These are phyloP conservation scores for Epicampocera succincta DNA, from an alignment of 2,888 invertebrate species.

Conservation along the genomic window DNA sequence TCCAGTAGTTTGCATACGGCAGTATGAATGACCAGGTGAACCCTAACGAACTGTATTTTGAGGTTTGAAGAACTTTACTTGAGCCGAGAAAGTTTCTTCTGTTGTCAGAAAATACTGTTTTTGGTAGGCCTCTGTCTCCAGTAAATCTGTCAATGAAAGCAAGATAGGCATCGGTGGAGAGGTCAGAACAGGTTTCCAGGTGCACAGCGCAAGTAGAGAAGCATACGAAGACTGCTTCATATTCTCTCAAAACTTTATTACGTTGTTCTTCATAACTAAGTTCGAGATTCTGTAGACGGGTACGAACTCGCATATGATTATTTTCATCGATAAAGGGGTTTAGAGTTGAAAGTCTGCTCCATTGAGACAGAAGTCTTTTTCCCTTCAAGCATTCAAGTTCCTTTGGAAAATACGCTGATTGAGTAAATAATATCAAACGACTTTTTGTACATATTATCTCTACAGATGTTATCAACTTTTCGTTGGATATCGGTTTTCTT, in stretches of 20 bases:
- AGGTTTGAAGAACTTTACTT: background rate
- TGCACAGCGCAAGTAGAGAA: background rate
- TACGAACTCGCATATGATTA: too few species aligned
- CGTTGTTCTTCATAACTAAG: too few species aligned
- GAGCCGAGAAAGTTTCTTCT: background rate
- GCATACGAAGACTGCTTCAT: background rate
- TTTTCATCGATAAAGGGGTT: too few species aligned
- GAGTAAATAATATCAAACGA: too few species aligned
- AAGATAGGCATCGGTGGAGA: background rate
- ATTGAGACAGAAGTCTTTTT: too few species aligned
- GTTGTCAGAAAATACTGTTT: conserved; percentile 4
- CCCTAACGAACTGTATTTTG: background rate
- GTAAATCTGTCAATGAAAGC: background rate
- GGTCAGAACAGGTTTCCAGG: conserved; percentile 7
- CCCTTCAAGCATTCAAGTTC: too few species aligned
- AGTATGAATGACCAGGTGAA: background rate
- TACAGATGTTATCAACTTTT: too few species aligned
- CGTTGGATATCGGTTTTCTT: too few species aligned
- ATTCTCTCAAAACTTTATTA: conserved; percentile 27
- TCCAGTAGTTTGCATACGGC: background rate
- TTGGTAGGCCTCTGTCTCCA: background rate
- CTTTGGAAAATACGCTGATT: too few species aligned
- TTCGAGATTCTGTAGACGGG: too few species aligned
- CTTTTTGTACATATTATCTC: too few species aligned
- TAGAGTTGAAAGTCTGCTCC: too few species aligned